These are phyloP conservation scores for Kryptopterus vitreolus DNA, from an alignment of 2,797 vertebrate species.

Conservation along the genomic window DNA sequence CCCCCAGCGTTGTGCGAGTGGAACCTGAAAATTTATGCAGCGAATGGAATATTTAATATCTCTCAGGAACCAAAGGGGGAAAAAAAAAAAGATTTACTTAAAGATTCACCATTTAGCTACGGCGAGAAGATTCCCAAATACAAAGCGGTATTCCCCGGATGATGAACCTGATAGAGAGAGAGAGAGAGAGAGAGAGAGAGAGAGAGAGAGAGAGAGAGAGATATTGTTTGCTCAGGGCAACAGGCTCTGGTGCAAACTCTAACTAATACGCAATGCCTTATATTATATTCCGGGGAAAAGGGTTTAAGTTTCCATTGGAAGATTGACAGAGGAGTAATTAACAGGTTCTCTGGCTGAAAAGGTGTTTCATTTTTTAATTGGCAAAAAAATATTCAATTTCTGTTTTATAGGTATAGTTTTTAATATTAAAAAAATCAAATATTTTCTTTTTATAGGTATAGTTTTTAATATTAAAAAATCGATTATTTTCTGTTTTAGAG, in stretches of 20 bases:
- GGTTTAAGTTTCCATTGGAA: neutral
- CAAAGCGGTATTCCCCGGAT: slow-evolving; percentile 40
- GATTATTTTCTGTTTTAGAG: no score
- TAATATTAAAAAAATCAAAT: no score
- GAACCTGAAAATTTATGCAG: slow-evolving; percentile 98
- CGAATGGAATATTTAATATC: slow-evolving; percentile 97
- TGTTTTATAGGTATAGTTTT: no score
- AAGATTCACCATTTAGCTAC: slow-evolving; percentile 80
- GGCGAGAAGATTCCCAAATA: slow-evolving; percentile 73
- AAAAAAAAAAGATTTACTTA: slow-evolving; percentile 88
- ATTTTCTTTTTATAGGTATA: no score
- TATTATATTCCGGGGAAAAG: no score
- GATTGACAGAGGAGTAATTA: neutral
- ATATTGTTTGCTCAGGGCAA: slow-evolving; percentile 22
- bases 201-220: slow-evolving; percentile 14
- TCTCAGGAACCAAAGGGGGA: slow-evolving; percentile 86
- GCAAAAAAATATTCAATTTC: no score
- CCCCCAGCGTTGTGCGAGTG: slow-evolving; percentile 90
- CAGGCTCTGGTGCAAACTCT: slow-evolving; percentile 50
- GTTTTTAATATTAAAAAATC: no score
- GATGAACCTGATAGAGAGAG: slow-evolving; percentile 45
- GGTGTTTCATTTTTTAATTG: neutral
- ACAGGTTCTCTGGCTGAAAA: neutral
- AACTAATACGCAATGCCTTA: neutral
- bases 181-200: no score